Base-by-base conservation (phyloP, 2,797 vertebrate species). In the Lacerta bilineata region DNA sequence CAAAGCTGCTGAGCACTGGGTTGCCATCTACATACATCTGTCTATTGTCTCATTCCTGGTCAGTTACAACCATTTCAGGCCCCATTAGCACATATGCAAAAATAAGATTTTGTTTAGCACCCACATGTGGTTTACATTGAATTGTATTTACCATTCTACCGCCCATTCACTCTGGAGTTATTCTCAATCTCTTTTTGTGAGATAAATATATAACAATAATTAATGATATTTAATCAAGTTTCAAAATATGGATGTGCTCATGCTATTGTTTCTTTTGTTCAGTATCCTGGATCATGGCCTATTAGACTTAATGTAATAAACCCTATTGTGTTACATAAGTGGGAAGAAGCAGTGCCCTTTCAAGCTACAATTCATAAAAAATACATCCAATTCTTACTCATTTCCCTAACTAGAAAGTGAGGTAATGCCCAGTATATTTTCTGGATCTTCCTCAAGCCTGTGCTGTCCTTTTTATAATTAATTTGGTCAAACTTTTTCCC, bases 371-470 rank as follows among this genome's bases (percentile, higher is more conserved):
- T 84, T 17, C 11, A 61, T 86, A 43, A 61, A 33, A 11, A 75
- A 23, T 15, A 15, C 50, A 92, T 46, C 59, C n/a, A 80, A 89
- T 39, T 8, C 33, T 41, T 77, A 41, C 1, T 86, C 15, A 80
- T 91, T 91, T 87, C 1, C 74, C 61, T 89, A 90, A 69, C 75
- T 91, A 85, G 77, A 87, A 90, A 50, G 29, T 87, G 78, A 89
- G 55, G 86, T 78, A 79, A n/a, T 55, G 43, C 68, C 39, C 80
- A 4, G 29, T 10, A 11, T 29, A 15, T 6, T 55, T 3, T 75
- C 81, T 80, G 76, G 29, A 50, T 84, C 7, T 89, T 8, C 83
- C 85, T 89, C 36, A 75, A 84, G 68, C 76, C 71, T 90, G 25
- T 5, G 39, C 68, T 76, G 75, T 72, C 50, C 8, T 71, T 27